phyloP scores from a whole-genome alignment of 1,140 invertebrate genomes.

The Calycopis cecrops region DNA sequence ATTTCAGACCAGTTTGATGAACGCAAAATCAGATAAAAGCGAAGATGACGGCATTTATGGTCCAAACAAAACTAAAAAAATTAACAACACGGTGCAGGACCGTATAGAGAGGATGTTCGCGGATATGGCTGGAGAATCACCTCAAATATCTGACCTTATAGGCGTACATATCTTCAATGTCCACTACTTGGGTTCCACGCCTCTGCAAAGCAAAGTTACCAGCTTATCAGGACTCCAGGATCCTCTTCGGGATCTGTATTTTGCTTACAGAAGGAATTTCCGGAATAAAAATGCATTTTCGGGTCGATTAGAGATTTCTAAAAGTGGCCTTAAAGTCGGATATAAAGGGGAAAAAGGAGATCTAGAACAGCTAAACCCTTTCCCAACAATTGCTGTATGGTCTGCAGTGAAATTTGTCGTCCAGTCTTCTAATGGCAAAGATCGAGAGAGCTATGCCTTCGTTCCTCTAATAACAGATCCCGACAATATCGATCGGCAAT shows the following conservation, averaged over 20 bases:
- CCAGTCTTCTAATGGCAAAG: slow-evolving; percentile 69
- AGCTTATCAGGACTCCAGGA: slow-evolving; percentile 88
- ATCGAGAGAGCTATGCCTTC: slow-evolving; percentile 81
- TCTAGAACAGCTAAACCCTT: slow-evolving; percentile 82
- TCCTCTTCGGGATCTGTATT: slow-evolving; percentile 87
- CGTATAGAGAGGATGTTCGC: slow-evolving; percentile 91
- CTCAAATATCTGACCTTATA: slow-evolving; percentile 62
- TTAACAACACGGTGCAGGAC: slow-evolving; percentile 86
- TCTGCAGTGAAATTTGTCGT: slow-evolving; percentile 88
- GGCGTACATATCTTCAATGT: slow-evolving; percentile 81
- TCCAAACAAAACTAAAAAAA: slow-evolving; percentile 53
- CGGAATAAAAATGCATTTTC: slow-evolving; percentile 67
- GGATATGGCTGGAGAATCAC: slow-evolving; percentile 82
- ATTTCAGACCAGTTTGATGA: slow-evolving; percentile 50
- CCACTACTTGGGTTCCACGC: slow-evolving; percentile 88
- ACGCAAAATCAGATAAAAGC: slow-evolving; percentile 46
- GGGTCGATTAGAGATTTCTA: slow-evolving; percentile 82
- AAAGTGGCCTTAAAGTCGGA: slow-evolving; percentile 79
- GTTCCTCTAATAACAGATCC: slow-evolving; percentile 90
- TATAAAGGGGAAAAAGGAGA: slow-evolving; percentile 76
- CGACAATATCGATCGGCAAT: slow-evolving; percentile 83
- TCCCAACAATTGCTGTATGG: slow-evolving; percentile 93
- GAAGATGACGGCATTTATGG: slow-evolving; percentile 63
- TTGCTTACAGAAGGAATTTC: slow-evolving; percentile 76
- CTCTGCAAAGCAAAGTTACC: slow-evolving; percentile 85